phyloP scores from a whole-genome alignment of 1,140 invertebrate genomes.

The Zophobas atratus region DNA sequence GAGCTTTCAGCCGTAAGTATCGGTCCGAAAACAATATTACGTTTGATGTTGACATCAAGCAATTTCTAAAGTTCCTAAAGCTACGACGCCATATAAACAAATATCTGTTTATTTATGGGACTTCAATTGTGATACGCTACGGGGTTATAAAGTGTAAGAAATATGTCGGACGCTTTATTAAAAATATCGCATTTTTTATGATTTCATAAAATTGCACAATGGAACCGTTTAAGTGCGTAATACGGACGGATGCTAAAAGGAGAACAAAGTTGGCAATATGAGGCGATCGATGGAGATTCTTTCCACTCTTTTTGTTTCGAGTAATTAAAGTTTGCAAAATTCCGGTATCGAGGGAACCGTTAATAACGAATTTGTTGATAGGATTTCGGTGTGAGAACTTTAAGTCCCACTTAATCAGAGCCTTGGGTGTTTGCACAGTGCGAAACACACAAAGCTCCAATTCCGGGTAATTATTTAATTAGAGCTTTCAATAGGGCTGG shows the following conservation, averaged over 20 bases:
- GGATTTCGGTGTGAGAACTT: too few species aligned
- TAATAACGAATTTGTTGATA: too few species aligned
- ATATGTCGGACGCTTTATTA: constrained; percentile 25
- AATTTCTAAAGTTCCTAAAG: constrained; percentile 23
- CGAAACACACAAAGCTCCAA: too few species aligned
- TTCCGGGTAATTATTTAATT: too few species aligned
- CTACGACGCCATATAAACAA: constrained; percentile 13
- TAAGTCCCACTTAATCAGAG: too few species aligned
- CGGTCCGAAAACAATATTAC: constrained; percentile 16
- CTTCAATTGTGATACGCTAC: constrained; percentile 17
- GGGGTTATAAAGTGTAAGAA: constrained; percentile 17
- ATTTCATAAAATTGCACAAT: constrained; percentile 7
- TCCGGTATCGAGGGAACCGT: too few species aligned
- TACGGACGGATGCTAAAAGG: not conserved
- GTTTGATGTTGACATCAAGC: constrained; percentile 41
- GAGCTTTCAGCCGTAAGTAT: constrained; percentile 23
- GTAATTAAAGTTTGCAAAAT: too few species aligned
- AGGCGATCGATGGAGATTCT: not conserved
- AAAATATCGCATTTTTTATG: constrained; percentile 17
- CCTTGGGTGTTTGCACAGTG: too few species aligned
- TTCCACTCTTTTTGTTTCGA: too few species aligned
- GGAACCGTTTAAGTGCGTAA: constrained; percentile 13
- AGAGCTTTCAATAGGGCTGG: too few species aligned
- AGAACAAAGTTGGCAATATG: not conserved
- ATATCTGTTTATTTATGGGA: constrained; percentile 5